Conservation (phyloP, 2,113 vertebrate genomes). For the Anoplopoma fimbria region DNA sequence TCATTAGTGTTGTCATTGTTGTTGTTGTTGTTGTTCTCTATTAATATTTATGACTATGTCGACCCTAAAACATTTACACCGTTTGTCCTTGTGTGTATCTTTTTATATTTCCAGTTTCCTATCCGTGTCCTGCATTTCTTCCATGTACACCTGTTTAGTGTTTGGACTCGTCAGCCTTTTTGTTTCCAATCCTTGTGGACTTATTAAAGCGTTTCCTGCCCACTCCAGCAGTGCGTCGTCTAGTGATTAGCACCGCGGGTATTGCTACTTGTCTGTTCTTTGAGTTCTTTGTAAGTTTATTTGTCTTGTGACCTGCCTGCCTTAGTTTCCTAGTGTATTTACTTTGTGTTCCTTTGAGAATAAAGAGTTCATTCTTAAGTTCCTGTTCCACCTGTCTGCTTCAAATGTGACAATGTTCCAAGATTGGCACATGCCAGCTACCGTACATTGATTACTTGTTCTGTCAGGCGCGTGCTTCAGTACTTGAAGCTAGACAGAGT, state of each 20-base stretch:
- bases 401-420: neutral
- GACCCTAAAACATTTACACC: neutral
- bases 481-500: neutral
- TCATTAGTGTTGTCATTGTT: neutral
- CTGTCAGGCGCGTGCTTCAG: neutral
- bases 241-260: no score
- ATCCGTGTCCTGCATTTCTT: neutral
- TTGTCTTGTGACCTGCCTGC: no score
- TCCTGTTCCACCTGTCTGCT: neutral
- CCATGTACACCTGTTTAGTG: neutral
- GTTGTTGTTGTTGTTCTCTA: neutral
- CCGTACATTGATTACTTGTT: neutral
- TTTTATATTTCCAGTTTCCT: neutral
- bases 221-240: no score
- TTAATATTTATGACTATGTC: neutral
- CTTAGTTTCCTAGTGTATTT: no score
- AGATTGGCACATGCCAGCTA: neutral
- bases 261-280: no score
- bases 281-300: neutral
- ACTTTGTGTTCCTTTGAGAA: neutral
- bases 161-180: neutral
- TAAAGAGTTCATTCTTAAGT: neutral
- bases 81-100: neutral
- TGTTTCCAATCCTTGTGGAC: no score
- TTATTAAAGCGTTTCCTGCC: no score